Base-by-base conservation (phyloP, 2,113 vertebrate species). In the Heteronetta atricapilla region DNA sequence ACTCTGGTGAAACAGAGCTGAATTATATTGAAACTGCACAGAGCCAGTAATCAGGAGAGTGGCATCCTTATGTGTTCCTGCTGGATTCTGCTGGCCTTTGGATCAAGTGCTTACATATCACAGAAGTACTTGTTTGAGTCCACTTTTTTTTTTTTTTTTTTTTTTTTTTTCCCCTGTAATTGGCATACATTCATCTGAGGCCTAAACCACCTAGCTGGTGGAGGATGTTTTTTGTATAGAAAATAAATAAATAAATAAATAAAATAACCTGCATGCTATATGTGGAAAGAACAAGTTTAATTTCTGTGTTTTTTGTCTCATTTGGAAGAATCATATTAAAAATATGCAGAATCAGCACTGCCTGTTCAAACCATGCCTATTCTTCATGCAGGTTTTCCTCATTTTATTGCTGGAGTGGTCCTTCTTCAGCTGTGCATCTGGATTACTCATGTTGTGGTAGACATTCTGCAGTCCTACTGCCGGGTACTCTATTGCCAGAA, bases 1-100 rank as follows among this genome's bases (percentile, higher is more conserved):
- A 52, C 28, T 0, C 31, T 25, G 36, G 16, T 17, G 3, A 31
- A 44, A 21, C 1, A 42, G 11, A 28, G 4, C 3, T 26, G 46
- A 75, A 53, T 56, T 52, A 26, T 44, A 31, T 6, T 22, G 20
- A 64, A 94, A 46, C 6, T 23, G 9, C n/a, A 21, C 33, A 60
- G 16, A 0, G 2, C 16, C 10, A 22, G 26, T 28, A 56, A 67
- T 14, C 22, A 69, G 31, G 8, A 13, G 22, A 83, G 34, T 42
- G 36, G 29, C n/a, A n/a, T 52, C 25, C 18, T 64, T 22, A 25
- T 28, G 8, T 6, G n/a, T 33, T 16, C 53, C 40, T 3, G 0
- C 25, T 69, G 16, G 52, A 56, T 26, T 36, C 26, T 46, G 50
- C 8, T 80, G 67, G 13, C 23, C 34, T 79, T 77, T 66, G 44